phyloP scores from a whole-genome alignment of 2,797 vertebrate species.

The Neostethus bicornis region DNA sequence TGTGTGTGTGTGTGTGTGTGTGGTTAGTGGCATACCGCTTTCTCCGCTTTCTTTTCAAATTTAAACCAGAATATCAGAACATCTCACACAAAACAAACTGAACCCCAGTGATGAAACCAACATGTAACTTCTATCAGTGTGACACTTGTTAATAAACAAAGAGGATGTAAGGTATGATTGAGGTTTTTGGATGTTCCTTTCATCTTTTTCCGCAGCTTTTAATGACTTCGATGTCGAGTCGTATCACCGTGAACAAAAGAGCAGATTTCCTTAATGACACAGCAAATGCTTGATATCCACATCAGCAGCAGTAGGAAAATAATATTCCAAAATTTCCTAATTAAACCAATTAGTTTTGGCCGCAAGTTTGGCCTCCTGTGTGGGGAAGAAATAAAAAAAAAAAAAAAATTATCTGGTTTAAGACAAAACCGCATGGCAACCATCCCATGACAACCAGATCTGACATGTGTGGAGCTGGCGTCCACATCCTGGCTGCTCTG shows the following conservation, averaged over 20 bases:
- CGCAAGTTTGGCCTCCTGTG: slow-evolving; percentile 5
- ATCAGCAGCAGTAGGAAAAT: slow-evolving; percentile 7
- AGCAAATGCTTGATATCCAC: slow-evolving; percentile 8
- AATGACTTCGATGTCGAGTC: slow-evolving; percentile 38
- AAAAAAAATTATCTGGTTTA: slow-evolving; percentile 19
- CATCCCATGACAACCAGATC: slow-evolving; percentile 64
- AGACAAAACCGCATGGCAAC: slow-evolving; percentile 35
- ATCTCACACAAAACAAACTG: slow-evolving; percentile 43
- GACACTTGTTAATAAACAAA: slow-evolving; percentile 48
- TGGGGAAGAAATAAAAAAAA: slow-evolving; percentile 11
- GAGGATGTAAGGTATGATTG: slow-evolving; percentile 41
- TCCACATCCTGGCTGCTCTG: slow-evolving; percentile 55
- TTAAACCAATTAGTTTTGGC: slow-evolving; percentile 7
- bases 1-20: no score
- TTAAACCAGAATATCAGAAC: slow-evolving; percentile 29
- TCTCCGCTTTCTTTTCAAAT: slow-evolving; percentile 39
- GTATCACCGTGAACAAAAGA: slow-evolving; percentile 15
- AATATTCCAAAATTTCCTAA: slow-evolving; percentile 18
- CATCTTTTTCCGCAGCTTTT: slow-evolving; percentile 35
- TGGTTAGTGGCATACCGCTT: no score
- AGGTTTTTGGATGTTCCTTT: slow-evolving; percentile 46
- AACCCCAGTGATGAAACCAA: slow-evolving; percentile 60
- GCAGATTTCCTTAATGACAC: slow-evolving; percentile 11
- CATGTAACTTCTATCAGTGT: slow-evolving; percentile 47
- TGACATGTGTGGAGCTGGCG: slow-evolving; percentile 34